phyloP scores from a whole-genome alignment of 92 coral and sea anemone species.

The Hydrozoanthus gracilis region DNA sequence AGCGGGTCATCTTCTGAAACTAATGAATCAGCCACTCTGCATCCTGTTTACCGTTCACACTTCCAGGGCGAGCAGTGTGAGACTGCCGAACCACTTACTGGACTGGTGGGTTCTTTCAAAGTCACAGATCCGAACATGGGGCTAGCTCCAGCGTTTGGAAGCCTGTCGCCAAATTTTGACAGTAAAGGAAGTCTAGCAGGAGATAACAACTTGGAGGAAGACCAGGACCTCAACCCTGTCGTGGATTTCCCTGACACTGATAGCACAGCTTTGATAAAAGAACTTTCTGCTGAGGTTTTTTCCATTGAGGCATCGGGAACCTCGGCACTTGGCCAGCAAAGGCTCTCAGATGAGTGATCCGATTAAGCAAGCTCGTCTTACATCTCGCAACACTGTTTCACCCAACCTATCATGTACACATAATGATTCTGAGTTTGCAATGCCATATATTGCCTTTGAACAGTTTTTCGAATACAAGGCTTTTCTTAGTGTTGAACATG shows the following conservation, averaged over 20 bases:
- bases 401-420: no score
- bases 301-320: slow-evolving; percentile 81
- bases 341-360: slow-evolving; percentile 67
- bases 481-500: no score
- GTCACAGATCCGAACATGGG: slow-evolving; percentile 61
- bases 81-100: not conserved
- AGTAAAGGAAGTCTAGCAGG: slow-evolving; percentile 57
- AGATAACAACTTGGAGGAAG: slow-evolving; percentile 62
- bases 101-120: slow-evolving; percentile 50
- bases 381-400: no score
- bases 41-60: slow-evolving; percentile 6
- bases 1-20: slow-evolving; percentile 50
- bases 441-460: no score
- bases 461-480: no score
- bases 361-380: no score
- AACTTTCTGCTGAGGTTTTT: slow-evolving; percentile 88
- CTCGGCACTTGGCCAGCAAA: slow-evolving; percentile 67
- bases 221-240: slow-evolving; percentile 75
- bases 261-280: slow-evolving; percentile 86
- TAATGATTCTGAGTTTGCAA: no score
- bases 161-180: slow-evolving; percentile 76
- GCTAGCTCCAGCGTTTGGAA: slow-evolving; percentile 70
- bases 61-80: slow-evolving; percentile 1
- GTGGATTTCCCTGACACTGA: slow-evolving; percentile 89
- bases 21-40: slow-evolving; percentile 9